Base-by-base conservation (phyloP, 1,140 invertebrate genomes). In the Panagrolaimus sp. region DNA sequence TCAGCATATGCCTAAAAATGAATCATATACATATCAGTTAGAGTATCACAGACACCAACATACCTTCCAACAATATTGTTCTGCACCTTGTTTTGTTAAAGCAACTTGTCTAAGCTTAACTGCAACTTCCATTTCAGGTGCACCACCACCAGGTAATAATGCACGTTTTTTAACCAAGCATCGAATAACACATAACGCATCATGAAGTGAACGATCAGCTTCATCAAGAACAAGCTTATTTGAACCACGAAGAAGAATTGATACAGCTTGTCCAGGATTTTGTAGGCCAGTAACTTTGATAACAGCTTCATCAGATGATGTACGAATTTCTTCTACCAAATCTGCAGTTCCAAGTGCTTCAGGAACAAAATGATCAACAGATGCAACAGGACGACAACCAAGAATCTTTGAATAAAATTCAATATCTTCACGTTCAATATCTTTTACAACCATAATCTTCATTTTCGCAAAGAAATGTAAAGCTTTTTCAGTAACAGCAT, bases 381-480 rank as follows among this genome's bases (percentile, higher is more conserved):
- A 96, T n/a, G 96, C 96, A 81, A 98, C 94, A 5, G 96, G 96
- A 66, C 92, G 87, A 84, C 95, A 98, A 23, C 90, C 90, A 11
- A 98, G 85, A 63, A 92, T 93, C 87, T 96, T 98, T 85, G 92
- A 95, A 57, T 98, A 88, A 85, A 95, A 98, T 78, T 97, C 91
- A 80, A 98, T 92, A 77, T 98, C 95, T 83, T 98, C 94, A 61
- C 96, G 88, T 85, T 98, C 96, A 74, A 98, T 89, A 84, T 99
- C 94, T 84, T 96, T 96, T 23, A 98, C 88, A 9, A 98, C 94
- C 91, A 99, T 91, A 48, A 96, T 95, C 84, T 99, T 99, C 83
- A 98, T 93, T 87, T 99, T 99, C 79, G 96, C 93, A 72, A 99
- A 86, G 85, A 98, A 98, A 84, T 99, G 96, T 74, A 98, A 87